Percentiles rank a stretch among this genome's conserved stretches.
Conservation (phyloP, 2,797 vertebrate genomes). For the Scolopax rusticola region DNA sequence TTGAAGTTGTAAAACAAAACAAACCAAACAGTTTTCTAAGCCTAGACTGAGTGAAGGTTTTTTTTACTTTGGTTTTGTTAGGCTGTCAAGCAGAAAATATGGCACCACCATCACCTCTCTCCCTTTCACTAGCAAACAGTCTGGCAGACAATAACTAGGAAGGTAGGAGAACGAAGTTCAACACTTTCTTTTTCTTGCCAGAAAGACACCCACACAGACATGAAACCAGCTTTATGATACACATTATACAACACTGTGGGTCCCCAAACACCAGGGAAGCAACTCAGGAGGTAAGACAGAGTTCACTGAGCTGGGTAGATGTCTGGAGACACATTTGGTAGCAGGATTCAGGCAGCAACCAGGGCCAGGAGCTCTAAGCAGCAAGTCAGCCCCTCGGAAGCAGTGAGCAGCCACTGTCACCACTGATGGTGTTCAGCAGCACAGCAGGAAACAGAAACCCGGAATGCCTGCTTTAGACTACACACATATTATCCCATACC, state of each 20-base stretch:
- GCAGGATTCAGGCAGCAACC: neutral
- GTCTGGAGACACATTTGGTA: neutral
- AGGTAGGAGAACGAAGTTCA: neutral
- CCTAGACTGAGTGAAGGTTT: neutral
- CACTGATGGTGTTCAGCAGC: neutral
- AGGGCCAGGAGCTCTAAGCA: neutral
- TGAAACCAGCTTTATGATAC: neutral
- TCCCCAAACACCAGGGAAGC: neutral
- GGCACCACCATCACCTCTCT: neutral
- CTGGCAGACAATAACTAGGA: neutral
- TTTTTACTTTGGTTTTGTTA: neutral
- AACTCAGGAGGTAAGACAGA: neutral
- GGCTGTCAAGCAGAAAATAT: neutral
- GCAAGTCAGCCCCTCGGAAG: neutral
- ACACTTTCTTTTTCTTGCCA: conserved; percentile 11
- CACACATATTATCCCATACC: neutral
- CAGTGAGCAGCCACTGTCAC: neutral
- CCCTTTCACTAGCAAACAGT: neutral
- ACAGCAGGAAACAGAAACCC: neutral
- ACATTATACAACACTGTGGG: neutral
- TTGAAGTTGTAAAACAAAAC: neutral
- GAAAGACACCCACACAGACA: neutral
- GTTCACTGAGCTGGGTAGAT: neutral
- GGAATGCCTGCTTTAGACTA: neutral
- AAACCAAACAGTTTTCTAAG: neutral